Conservation (phyloP, 2,797 vertebrate genomes). For the Malacoraja senta region DNA sequence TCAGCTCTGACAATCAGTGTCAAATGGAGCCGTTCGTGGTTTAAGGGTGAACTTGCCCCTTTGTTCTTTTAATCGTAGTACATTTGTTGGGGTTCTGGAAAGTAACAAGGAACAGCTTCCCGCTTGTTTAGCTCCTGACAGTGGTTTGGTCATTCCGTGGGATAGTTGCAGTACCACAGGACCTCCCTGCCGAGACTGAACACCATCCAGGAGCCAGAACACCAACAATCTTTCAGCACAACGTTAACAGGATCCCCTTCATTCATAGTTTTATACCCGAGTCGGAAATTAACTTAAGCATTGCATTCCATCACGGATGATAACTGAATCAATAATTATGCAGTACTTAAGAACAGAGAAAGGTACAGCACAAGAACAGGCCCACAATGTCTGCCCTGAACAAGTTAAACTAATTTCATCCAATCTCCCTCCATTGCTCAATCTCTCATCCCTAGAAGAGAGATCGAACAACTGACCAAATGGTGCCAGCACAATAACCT, state of each 20-base stretch:
- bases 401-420: no score
- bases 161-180: not conserved
- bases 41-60: no score
- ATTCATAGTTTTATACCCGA: not conserved
- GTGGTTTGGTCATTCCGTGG: no score
- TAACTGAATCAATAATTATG: no score
- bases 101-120: not conserved
- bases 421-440: no score
- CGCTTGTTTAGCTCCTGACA: not conserved
- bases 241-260: not conserved
- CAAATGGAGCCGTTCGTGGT: not conserved
- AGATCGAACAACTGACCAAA: no score
- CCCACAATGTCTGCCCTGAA: no score
- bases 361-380: no score
- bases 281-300: not conserved
- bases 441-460: no score
- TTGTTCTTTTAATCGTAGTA: no score
- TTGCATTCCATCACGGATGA: not conserved
- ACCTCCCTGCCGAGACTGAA: not conserved
- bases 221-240: not conserved
- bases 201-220: not conserved
- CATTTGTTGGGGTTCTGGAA: not conserved
- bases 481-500: no score
- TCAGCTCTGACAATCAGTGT: not conserved
- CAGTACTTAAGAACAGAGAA: no score